Evolutionary conservation across 2,113 vertebrate genomes (phyloP).

Genomic region (Gymnobelideus leadbeateri): DNA sequence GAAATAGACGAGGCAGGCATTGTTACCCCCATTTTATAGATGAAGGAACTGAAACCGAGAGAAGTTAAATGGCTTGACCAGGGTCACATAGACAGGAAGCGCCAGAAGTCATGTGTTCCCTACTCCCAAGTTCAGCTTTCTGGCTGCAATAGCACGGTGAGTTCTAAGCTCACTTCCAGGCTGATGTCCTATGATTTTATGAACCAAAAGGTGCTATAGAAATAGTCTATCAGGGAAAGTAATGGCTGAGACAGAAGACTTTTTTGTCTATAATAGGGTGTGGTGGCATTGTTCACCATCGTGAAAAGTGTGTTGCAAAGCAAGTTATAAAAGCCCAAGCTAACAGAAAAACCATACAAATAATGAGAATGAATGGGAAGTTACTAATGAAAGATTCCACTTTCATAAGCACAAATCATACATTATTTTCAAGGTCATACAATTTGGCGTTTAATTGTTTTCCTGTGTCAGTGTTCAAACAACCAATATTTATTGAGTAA

Average conservation of each 20-base stretch:
- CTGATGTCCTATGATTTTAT: background rate
- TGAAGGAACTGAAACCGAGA: background rate
- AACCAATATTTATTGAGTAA: background rate
- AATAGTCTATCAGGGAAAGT: too few relatives aligned
- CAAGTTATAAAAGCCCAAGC: background rate
- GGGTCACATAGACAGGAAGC: background rate
- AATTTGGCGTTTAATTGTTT: background rate
- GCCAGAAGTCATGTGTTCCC: background rate
- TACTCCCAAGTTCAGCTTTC: rapidly evolving
- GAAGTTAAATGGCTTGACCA: rapidly evolving
- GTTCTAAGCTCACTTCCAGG: background rate
- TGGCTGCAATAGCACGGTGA: background rate
- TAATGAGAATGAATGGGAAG: background rate
- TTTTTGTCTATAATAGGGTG: too few relatives aligned
- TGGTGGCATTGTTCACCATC: too few relatives aligned
- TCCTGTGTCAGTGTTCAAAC: background rate
- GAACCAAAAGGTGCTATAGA: background rate
- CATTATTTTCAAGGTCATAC: background rate
- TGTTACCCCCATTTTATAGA: background rate
- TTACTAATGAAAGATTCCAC: background rate
- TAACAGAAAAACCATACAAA: background rate
- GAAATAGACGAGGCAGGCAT: rapidly evolving
- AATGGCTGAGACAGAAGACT: too few relatives aligned
- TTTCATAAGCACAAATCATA: background rate
- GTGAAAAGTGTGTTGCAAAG: too few relatives aligned